A percentile compares a stretch with the other conserved stretches of the same genome.
These are phyloP conservation scores for Scophthalmus maximus DNA, from an alignment of 2,113 vertebrate genomes.

Conservation along the genomic window DNA sequence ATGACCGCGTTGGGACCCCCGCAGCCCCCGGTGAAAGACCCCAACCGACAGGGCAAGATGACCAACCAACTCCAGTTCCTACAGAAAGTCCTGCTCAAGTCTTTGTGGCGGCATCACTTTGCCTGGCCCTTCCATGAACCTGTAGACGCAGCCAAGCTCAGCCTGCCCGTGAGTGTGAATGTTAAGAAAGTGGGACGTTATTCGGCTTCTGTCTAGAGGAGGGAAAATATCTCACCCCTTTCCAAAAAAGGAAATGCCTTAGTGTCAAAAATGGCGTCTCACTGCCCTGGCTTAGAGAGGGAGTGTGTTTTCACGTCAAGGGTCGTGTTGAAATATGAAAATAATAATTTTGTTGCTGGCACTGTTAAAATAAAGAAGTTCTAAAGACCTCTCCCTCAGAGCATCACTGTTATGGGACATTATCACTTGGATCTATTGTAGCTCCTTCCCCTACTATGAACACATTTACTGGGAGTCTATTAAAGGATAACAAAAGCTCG, in stretches of 20 bases:
- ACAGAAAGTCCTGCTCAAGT: constrained; percentile 92
- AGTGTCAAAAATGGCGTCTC: too few relatives aligned
- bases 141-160: constrained; percentile 89
- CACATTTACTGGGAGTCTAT: not conserved
- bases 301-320: not conserved
- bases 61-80: constrained; percentile 96
- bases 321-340: not conserved
- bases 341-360: not conserved
- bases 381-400: not conserved
- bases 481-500: not conserved
- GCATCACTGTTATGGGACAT: not conserved
- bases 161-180: constrained; percentile 85
- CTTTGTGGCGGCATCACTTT: constrained; percentile 94
- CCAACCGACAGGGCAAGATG: constrained; percentile 86
- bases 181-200: not conserved
- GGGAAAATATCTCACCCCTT: not conserved
- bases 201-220: too few relatives aligned
- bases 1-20: constrained; percentile 80
- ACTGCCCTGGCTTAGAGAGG: not conserved
- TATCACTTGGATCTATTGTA: not conserved
- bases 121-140: constrained; percentile 96
- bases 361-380: not conserved
- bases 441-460: too few relatives aligned
- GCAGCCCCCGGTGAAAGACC: constrained; percentile 85
- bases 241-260: not conserved